Base-by-base conservation (phyloP, 1,140 invertebrate species). In the Pteromalus puparum region DNA sequence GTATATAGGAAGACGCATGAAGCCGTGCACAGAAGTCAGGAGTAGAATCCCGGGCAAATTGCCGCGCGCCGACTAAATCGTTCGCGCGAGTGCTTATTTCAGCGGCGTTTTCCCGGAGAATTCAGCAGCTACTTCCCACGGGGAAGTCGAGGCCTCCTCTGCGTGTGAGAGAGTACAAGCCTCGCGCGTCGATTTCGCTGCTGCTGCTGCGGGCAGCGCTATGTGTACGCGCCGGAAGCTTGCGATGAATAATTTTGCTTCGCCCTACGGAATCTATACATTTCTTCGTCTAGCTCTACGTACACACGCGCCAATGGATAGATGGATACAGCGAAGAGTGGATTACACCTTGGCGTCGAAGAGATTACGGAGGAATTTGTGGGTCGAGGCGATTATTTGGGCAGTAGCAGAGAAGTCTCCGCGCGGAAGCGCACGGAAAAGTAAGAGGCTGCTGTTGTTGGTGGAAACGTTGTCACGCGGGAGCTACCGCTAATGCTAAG, bases 191-290 rank as follows among this genome's bases (percentile, higher is more conserved):
- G 18, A 61, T 61, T 61, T 61, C 53, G 53, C 53, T n/a, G 21
- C 18, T 53, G 15, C 48, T 21, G 48, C 53, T 61, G 53, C 6
- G 53, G 53, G 53, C 53, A 61, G 15, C 53, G 15, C 53, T 61
- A n/a, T 61, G 18, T n/a, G n/a, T n/a, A 67, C 75, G 75, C 73
- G 84, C 80, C 83, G 87, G 81, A 87, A 85, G 85, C 75, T 68
- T 24, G 74, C 42, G 84, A 89, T 86, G 82, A 87, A 89, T 87
- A 87, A 88, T 87, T 82, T 81, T 77, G 42, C 53, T 61, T 61
- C 21, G 21, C 53, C 53, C 21, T 21, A 15, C 21, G 53, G 53
- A 61, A 61, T 61, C 53, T 53, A 13, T 53, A 18, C 18, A 53
- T 53, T 53, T 53, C 48, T 53, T 18, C 38, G 21, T 61, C 18